Evolutionary conservation across 2,797 vertebrate species (phyloP).

Genomic region (Distichodus sexfasciatus): DNA sequence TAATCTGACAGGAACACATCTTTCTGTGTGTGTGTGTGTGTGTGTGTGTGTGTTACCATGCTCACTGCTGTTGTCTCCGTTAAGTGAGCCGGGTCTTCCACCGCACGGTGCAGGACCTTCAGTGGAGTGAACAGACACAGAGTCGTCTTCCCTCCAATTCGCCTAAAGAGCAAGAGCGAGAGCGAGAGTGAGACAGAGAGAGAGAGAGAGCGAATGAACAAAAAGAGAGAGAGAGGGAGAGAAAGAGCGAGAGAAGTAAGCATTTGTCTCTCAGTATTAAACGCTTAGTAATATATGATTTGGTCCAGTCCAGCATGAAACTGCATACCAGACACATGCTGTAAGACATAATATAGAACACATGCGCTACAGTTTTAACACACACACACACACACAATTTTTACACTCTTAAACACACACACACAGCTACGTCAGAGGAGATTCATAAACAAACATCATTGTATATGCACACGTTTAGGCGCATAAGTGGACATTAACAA

Average conservation of each 20-base stretch:
- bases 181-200: slow-evolving; percentile 31
- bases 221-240: slow-evolving; percentile 13
- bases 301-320: slow-evolving; percentile 44
- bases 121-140: slow-evolving; percentile 74
- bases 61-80: slow-evolving; percentile 88
- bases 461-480: no score
- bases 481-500: no score
- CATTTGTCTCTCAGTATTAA: slow-evolving; percentile 4
- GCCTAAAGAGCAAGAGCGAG: slow-evolving; percentile 66
- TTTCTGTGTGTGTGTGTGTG: slow-evolving; percentile 27
- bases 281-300: slow-evolving; percentile 45
- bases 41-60: slow-evolving; percentile 76
- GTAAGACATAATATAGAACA: slow-evolving; percentile 82
- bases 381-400: slow-evolving; percentile 17
- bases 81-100: slow-evolving; percentile 82
- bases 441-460: no score
- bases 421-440: no score
- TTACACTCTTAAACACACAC: slow-evolving; percentile 12
- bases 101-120: slow-evolving; percentile 83
- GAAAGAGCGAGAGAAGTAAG: not conserved
- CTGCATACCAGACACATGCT: slow-evolving; percentile 70
- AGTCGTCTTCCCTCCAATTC: slow-evolving; percentile 89
- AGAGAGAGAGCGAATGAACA: not conserved
- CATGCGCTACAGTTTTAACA: slow-evolving; percentile 72
- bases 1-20: slow-evolving; percentile 30